Conservation (phyloP, 37 sponge, comb jelly and placozoan species). For the Chondrosia reniformis region DNA sequence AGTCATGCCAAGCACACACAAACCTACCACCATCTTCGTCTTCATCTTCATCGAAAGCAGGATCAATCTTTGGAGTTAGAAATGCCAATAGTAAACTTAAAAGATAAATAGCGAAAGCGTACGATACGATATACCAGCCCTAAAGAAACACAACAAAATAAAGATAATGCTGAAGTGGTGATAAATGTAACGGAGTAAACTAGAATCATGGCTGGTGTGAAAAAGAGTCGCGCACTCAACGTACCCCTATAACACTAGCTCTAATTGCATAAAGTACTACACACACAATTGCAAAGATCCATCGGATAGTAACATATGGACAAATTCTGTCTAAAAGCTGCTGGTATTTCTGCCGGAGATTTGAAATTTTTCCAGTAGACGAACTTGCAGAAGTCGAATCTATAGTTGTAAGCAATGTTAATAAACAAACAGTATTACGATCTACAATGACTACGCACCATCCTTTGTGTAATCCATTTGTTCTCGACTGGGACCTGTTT, state of each 20-base stretch:
- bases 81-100: conserved; percentile 89
- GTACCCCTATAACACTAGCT: conserved; percentile 46
- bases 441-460: not conserved
- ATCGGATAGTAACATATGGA: conserved; percentile 48
- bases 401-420: too few species aligned
- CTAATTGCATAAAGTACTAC: conserved; percentile 52
- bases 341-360: conserved; percentile 66
- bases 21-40: conserved; percentile 17
- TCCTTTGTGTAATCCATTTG: not conserved
- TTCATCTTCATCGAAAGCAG: conserved; percentile 60
- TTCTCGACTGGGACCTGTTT: not conserved
- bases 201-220: too few species aligned
- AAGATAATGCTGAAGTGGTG: too few species aligned
- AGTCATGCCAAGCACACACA: not conserved
- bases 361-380: not conserved
- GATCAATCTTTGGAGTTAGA: conserved; percentile 93
- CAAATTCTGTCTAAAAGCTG: conserved; percentile 68
- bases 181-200: too few species aligned
- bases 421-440: too few species aligned
- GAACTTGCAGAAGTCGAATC: too few species aligned
- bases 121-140: conserved; percentile 94
- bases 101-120: conserved; percentile 87
- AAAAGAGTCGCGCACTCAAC: too few species aligned
- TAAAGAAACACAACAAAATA: not conserved
- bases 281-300: conserved; percentile 35